Conservation (phyloP, 2,113 vertebrate genomes). For the Sinosuthora webbiana region DNA sequence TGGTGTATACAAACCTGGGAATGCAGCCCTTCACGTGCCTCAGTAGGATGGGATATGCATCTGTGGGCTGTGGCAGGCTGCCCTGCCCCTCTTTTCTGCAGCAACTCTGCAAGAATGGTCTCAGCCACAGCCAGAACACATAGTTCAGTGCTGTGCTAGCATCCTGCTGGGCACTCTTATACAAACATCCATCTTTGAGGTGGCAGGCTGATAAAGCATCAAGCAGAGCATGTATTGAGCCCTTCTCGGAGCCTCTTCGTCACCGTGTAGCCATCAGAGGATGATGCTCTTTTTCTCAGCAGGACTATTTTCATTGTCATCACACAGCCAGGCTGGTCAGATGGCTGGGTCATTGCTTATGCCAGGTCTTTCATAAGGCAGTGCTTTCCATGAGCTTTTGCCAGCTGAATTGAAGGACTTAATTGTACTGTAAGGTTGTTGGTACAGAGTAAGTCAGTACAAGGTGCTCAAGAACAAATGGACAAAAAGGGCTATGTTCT, state of each 20-base stretch:
- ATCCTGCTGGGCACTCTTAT: neutral
- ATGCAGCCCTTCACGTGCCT: fast-evolving
- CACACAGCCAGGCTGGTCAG: neutral
- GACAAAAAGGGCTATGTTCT: neutral
- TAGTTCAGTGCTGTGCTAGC: neutral
- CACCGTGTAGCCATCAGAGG: neutral
- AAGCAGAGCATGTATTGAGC: neutral
- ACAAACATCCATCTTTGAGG: neutral
- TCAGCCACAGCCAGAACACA: neutral
- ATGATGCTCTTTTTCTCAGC: neutral
- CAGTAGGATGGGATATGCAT: neutral
- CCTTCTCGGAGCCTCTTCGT: neutral
- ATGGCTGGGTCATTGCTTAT: neutral
- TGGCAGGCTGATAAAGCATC: neutral
- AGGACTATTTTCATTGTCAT: neutral
- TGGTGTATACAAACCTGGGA: neutral
- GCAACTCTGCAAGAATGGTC: neutral
- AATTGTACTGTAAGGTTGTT: neutral
- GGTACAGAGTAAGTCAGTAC: neutral
- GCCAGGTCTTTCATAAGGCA: neutral
- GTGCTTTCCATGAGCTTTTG: neutral
- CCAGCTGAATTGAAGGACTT: neutral
- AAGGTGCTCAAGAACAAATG: neutral
- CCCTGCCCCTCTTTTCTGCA: neutral
- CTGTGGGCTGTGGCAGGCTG: neutral